These are phyloP conservation scores for Penaeus japonicus DNA, from an alignment of 1,140 invertebrate species.

Conservation along the genomic window DNA sequence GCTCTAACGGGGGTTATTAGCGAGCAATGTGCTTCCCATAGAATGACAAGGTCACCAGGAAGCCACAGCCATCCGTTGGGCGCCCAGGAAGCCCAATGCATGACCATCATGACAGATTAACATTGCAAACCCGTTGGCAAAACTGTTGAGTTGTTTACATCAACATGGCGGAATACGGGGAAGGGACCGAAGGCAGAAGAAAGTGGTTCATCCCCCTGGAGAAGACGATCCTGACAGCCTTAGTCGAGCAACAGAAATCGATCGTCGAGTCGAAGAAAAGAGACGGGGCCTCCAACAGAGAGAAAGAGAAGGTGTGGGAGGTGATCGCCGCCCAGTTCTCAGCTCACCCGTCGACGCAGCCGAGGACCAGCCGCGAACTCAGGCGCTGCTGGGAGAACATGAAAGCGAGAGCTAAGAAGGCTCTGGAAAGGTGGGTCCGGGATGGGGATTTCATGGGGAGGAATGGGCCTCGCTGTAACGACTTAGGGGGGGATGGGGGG, in stretches of 20 bases:
- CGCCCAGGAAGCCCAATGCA: too few relatives aligned
- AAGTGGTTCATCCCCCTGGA: conserved; percentile 46
- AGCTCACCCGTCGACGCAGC: conserved; percentile 37
- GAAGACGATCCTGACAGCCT: conserved; percentile 49
- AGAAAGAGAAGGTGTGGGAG: conserved; percentile 49
- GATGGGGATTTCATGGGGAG: neutral
- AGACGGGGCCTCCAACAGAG: conserved; percentile 37
- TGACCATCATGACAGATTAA: too few relatives aligned
- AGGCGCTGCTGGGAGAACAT: conserved; percentile 52
- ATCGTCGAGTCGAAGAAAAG: conserved; percentile 42
- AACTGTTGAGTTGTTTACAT: conserved; percentile 22
- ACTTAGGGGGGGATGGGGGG: neutral
- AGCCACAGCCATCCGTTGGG: too few relatives aligned
- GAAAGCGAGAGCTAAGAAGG: conserved; percentile 49
- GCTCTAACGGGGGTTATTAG: too few relatives aligned
- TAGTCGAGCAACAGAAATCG: conserved; percentile 41
- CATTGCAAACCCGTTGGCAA: too few relatives aligned
- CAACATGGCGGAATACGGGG: conserved; percentile 47
- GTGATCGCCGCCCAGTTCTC: conserved; percentile 49
- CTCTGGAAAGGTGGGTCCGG: conserved; percentile 7
- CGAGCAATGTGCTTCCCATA: too few relatives aligned
- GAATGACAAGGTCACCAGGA: too few relatives aligned
- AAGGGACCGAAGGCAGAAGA: conserved; percentile 33
- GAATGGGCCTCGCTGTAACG: neutral
- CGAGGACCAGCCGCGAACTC: conserved; percentile 36